Evolutionary conservation across 2,888 invertebrate genomes (phyloP), one percentile per base, ranked within the genome.

Genomic region (Herminia tarsipennalis): DNA sequence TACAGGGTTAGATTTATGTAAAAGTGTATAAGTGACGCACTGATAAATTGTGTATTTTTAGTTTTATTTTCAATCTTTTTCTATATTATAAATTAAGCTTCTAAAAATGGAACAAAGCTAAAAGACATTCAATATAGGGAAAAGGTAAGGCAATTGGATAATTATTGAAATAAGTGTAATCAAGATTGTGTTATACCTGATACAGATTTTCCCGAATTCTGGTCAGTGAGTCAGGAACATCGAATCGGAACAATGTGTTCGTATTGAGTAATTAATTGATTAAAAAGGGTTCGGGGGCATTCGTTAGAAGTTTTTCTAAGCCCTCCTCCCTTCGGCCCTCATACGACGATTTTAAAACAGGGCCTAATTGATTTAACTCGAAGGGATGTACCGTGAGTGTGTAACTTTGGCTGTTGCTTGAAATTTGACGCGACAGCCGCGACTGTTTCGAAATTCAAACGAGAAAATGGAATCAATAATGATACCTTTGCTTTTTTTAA

Each of bases 221-320:
- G 28, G n/a, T 35, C 49, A 47, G 12, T 22, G 29, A 55, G 40
- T 51, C 43, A 49, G 37, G 21, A 38, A 54, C 70, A 65, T 56
- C 56, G 63, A 70, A 69, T 66, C 57, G 63, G 68, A 64, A 83
- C 83, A 83, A 81, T 83, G 77, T 73, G 76, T 77, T 75, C 76
- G 74, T 76, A 83, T 81, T 71, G 81, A 73, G 78, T 86, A 86
- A 86, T 87, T 86, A 88, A 86, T 87, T 87, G 86, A 88, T 88
- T 84, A 83, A 85, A 86, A 88, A 83, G 88, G 86, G 85, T 77
- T 71, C 73, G 62, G 69, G 77, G 73, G 76, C 73, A 76, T 83
- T 88, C 87, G 84, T 86, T 86, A 85, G 79, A 88, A 88, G 83
- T 86, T 87, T 85, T 86, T 85, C 83, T 76, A 71, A 72, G 70